A percentile compares a stretch with the other conserved stretches of the same genome.
These are phyloP conservation scores for Etheostoma cragini DNA, from an alignment of 2,113 vertebrate species.

Conservation along the genomic window DNA sequence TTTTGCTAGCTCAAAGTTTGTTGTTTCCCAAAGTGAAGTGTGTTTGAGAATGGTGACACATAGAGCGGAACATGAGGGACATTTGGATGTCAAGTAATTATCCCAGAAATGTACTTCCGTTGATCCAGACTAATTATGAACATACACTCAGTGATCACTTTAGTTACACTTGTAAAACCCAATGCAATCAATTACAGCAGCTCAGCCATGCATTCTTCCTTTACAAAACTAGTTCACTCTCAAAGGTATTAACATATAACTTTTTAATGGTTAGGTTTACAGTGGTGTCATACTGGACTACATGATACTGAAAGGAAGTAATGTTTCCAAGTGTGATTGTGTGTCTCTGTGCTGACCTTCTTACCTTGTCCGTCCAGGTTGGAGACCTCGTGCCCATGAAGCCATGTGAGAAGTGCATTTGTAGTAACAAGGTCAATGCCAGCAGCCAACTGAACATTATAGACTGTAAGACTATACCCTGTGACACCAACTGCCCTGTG, in stretches of 20 bases:
- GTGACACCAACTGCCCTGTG: conserved; percentile 78
- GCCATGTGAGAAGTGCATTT: conserved; percentile 81
- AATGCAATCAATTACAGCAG: not conserved
- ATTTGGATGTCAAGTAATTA: too few relatives aligned
- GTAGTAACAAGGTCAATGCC: conserved; percentile 62
- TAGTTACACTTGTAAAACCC: not conserved
- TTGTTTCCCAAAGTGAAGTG: too few relatives aligned
- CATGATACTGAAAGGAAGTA: not conserved
- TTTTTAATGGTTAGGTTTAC: not conserved
- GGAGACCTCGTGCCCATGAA: conserved; percentile 63
- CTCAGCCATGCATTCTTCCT: not conserved
- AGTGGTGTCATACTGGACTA: not conserved
- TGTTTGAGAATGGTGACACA: too few relatives aligned
- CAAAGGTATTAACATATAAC: not conserved
- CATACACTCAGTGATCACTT: not conserved
- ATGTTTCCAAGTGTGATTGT: not conserved
- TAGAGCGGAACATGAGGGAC: too few relatives aligned
- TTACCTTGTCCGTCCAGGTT: conserved; percentile 59
- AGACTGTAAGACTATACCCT: conserved; percentile 76
- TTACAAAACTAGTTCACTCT: not conserved
- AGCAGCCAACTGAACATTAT: conserved; percentile 17
- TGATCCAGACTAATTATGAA: not conserved
- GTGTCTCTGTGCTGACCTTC: not conserved
- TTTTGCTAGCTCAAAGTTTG: not conserved
- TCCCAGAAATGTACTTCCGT: too few relatives aligned